Conservation (phyloP, 2,797 vertebrate genomes). For the Danio albolineatus region DNA sequence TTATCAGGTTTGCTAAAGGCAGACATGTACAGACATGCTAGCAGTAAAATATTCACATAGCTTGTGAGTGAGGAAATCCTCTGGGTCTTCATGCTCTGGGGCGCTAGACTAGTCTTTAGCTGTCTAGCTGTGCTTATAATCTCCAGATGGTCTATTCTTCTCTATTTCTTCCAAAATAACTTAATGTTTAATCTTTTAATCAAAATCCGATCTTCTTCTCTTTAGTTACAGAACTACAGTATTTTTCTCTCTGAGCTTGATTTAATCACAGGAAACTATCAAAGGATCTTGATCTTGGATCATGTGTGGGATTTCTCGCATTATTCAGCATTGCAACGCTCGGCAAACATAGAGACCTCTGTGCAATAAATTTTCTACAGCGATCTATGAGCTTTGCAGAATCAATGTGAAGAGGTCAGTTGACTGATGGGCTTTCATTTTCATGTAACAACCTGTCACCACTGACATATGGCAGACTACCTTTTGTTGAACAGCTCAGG, state of each 20-base stretch:
- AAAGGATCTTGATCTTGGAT: neutral
- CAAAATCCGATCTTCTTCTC: neutral
- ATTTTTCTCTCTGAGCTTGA: neutral
- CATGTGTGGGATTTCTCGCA: neutral
- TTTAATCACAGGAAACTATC: neutral
- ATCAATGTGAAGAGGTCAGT: slow-evolving; percentile 3
- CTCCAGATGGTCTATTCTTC: slow-evolving; percentile 5
- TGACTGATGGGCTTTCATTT: neutral
- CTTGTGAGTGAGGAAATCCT: neutral
- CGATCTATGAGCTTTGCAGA: neutral
- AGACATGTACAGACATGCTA: neutral
- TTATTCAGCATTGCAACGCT: neutral
- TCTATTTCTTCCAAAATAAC: slow-evolving; percentile 1
- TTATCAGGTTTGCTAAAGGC: neutral
- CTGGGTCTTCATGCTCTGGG: neutral
- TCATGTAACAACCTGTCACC: neutral
- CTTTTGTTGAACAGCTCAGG: slow-evolving; percentile 81
- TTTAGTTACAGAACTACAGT: neutral
- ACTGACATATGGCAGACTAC: slow-evolving; percentile 66
- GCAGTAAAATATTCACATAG: neutral
- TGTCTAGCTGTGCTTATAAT: neutral
- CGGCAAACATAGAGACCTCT: neutral
- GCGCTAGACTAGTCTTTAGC: neutral
- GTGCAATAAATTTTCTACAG: neutral
- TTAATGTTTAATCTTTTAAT: neutral